These are phyloP conservation scores for Haemorhous mexicanus DNA, from an alignment of 2,113 vertebrate species.

Conservation along the genomic window DNA sequence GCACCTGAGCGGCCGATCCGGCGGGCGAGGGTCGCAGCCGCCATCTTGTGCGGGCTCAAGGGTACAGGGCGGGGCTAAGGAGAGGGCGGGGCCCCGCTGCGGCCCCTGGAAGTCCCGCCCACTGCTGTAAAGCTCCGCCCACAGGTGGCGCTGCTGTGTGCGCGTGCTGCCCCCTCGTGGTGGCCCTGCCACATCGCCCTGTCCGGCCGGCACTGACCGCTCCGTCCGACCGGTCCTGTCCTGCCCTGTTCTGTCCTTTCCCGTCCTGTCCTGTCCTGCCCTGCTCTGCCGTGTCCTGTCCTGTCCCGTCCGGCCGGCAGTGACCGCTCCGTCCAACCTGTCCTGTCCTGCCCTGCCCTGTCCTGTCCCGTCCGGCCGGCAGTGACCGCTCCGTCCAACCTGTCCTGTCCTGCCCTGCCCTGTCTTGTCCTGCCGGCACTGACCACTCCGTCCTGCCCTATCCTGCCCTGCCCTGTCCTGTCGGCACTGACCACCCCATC, in stretches of 20 bases:
- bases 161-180: not conserved
- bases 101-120: fast-evolving
- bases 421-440: too few species aligned
- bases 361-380: too few species aligned
- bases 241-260: not conserved
- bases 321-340: too few species aligned
- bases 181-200: fast-evolving
- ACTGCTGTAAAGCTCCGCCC: fast-evolving
- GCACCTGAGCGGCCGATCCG: not conserved
- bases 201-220: not conserved
- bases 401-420: too few species aligned
- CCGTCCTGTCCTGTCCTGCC: not conserved
- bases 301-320: too few species aligned
- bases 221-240: too few species aligned
- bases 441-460: too few species aligned
- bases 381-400: too few species aligned
- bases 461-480: not conserved
- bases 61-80: not conserved
- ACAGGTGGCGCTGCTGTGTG: fast-evolving
- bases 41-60: constrained; percentile 12
- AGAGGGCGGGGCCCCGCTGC: fast-evolving
- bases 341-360: not conserved
- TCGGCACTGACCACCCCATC: too few species aligned
- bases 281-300: too few species aligned
- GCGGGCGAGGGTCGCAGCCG: fast-evolving